Evolutionary conservation across 2,113 vertebrate species (phyloP), one percentile per base, ranked within the genome.

Genomic region (Takifugu bimaculatus): DNA sequence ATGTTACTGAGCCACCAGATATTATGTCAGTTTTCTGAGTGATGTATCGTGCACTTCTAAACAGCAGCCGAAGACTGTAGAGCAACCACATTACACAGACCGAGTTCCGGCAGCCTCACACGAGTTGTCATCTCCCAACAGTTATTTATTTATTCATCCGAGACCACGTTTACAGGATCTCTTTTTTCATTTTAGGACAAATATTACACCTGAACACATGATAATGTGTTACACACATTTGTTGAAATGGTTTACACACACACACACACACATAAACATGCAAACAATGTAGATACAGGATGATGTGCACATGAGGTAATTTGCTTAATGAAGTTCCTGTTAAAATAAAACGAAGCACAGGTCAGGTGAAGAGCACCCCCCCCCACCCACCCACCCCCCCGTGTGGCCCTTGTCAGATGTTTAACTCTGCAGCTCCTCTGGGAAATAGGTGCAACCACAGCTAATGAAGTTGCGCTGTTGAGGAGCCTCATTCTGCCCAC

Each of bases 251-350:
- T 20, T 20, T 20, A 20, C 20, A 20, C 20, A 20, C 20, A n/a
- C n/a, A n/a, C n/a, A n/a, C 9, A 39, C 9, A 39, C 35, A 20
- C 6, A 49, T 4, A 49, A 15, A 49, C 3, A 49, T 42, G 3
- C 3, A 32, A 35, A 63, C 52, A 44, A 2, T 15, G 0, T 12
- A n/a, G 79, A 84, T 87, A 93, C 93, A 91, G 90, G 77, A 84
- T 93, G 92, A 93, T 91, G 92, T 93, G 91, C 91, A 91, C 89
- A 84, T 80, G 82, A 88, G 89, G 90, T 93, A 94, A 94, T 94
- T 96, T 93, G 93, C 94, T 94, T 95, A 94, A 94, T 94, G 92
- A 95, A 92, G 93, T 93, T 94, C 90, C 88, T 92, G 91, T 92
- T 90, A 93, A 94, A 95, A 91, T 92, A 92, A 92, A 93, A 89